These are phyloP conservation scores for Hydrocynus forskahlii DNA, from an alignment of 2,797 vertebrate species.

Conservation along the genomic window DNA sequence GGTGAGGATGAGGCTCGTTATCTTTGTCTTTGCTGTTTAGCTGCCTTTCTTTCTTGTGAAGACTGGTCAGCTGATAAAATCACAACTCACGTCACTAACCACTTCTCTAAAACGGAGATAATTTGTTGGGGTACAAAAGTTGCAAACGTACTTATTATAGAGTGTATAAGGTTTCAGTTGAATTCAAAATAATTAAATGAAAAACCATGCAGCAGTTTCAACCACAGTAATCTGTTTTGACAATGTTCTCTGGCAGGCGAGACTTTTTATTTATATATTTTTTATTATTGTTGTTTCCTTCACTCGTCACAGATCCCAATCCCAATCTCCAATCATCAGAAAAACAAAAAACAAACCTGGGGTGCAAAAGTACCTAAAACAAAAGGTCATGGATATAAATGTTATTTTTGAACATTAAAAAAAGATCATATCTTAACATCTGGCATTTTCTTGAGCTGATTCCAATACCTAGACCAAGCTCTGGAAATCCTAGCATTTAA, in stretches of 20 bases:
- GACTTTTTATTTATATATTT: background rate
- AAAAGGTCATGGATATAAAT: conserved; percentile 33
- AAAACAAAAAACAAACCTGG: background rate
- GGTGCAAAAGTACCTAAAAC: background rate
- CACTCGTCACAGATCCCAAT: background rate
- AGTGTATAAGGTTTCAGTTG: no score
- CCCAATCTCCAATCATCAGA: background rate
- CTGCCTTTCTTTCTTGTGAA: background rate
- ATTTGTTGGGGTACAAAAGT: no score
- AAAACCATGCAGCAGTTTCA: background rate
- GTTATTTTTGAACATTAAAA: conserved; percentile 1
- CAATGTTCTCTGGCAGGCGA: background rate
- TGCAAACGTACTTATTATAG: no score
- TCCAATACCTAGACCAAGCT: background rate
- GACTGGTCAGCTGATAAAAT: background rate
- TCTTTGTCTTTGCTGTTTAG: background rate
- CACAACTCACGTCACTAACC: background rate
- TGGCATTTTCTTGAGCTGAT: background rate
- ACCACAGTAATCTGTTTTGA: background rate
- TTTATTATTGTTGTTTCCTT: background rate
- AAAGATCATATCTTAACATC: background rate
- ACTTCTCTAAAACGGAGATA: background rate
- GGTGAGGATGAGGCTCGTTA: background rate
- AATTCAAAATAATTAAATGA: no score
- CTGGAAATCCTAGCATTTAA: conserved; percentile 25